Evolutionary conservation across 2,113 vertebrate species (phyloP).

Genomic region (Vombatus ursinus): DNA sequence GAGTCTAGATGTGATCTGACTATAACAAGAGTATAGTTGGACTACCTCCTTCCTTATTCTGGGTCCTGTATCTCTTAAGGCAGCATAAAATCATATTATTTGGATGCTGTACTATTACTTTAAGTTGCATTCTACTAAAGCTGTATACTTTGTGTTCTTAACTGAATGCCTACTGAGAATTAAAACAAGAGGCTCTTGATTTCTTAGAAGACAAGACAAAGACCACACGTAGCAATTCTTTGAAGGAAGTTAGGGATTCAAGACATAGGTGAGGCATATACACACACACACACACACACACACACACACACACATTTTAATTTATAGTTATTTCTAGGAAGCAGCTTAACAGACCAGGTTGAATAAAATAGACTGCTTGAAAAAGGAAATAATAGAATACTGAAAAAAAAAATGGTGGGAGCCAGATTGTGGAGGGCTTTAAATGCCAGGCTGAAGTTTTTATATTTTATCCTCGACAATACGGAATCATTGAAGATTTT

Average conservation of each 20-base stretch:
- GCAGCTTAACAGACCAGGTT: neutral
- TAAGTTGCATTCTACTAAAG: too few relatives aligned
- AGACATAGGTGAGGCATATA: too few relatives aligned
- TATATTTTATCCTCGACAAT: neutral
- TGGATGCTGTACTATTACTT: too few relatives aligned
- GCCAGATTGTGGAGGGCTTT: neutral
- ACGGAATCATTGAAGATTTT: neutral
- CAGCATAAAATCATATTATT: too few relatives aligned
- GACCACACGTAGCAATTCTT: neutral
- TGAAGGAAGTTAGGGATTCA: neutral
- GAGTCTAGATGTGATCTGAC: too few relatives aligned
- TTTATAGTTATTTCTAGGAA: neutral
- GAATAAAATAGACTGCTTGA: neutral
- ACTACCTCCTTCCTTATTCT: too few relatives aligned
- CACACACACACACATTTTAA: too few relatives aligned
- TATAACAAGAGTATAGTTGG: too few relatives aligned
- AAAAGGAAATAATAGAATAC: neutral
- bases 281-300: too few relatives aligned
- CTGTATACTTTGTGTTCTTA: neutral
- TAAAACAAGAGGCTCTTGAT: neutral
- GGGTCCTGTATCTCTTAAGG: too few relatives aligned
- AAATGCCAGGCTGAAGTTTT: neutral
- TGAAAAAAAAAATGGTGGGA: neutral
- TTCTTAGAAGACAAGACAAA: neutral
- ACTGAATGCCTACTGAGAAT: neutral